Percentiles rank a stretch among this genome's conserved stretches.
Evolutionary conservation across 1,140 invertebrate genomes (phyloP).

Genomic region (Leptinotarsa texana): DNA sequence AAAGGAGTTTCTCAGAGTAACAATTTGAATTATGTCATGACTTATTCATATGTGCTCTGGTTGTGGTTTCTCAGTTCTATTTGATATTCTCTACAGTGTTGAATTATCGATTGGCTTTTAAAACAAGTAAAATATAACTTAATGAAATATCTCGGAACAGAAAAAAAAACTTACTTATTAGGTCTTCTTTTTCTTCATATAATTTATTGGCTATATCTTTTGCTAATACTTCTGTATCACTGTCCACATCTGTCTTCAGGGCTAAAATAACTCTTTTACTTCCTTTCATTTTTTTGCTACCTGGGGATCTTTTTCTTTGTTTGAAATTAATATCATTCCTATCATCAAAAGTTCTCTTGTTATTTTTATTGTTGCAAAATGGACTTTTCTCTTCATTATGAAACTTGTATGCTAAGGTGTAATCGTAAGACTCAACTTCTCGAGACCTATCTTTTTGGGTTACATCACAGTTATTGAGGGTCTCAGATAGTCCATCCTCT

Average conservation of each 20-base stretch:
- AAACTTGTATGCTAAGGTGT: slow-evolving; percentile 39
- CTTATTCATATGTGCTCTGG: no score
- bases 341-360: slow-evolving; percentile 65
- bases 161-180: slow-evolving; percentile 64
- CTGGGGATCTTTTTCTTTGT: slow-evolving; percentile 55
- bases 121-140: no score
- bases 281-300: slow-evolving; percentile 52
- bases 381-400: slow-evolving; percentile 39
- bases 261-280: slow-evolving; percentile 60
- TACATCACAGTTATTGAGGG: slow-evolving; percentile 62
- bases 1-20: no score
- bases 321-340: slow-evolving; percentile 64
- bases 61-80: no score
- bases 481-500: slow-evolving; percentile 65
- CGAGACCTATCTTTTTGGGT: slow-evolving; percentile 60
- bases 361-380: slow-evolving; percentile 57
- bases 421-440: slow-evolving; percentile 66
- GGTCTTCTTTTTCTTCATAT: slow-evolving; percentile 69
- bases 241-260: slow-evolving; percentile 58
- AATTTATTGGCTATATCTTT: slow-evolving; percentile 72
- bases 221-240: slow-evolving; percentile 64
- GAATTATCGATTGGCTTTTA: no score
- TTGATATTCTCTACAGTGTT: no score
- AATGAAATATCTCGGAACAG: no score
- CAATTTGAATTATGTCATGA: no score